A percentile compares a stretch with the other conserved stretches of the same genome.
These are phyloP conservation scores for Camelus dromedarius DNA, from an alignment of 2,113 vertebrate species.

Conservation along the genomic window DNA sequence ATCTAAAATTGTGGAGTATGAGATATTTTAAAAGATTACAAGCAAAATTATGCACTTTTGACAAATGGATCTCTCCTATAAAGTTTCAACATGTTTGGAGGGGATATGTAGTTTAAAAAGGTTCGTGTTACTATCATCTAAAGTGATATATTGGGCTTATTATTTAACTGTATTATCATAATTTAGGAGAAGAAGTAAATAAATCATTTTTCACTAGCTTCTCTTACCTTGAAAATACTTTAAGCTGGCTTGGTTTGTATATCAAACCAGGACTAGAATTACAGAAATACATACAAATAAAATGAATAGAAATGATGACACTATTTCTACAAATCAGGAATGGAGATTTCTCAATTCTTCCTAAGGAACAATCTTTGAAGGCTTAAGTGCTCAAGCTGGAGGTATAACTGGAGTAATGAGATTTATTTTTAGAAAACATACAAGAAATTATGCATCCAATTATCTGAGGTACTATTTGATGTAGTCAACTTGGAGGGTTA, in stretches of 20 bases:
- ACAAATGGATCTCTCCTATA: conserved; percentile 55
- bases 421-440: conserved; percentile 13
- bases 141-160: conserved; percentile 30
- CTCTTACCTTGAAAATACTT: neutral
- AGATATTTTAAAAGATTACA: conserved; percentile 71
- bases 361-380: neutral
- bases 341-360: neutral
- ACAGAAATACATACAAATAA: conserved; percentile 4
- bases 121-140: conserved; percentile 58
- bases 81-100: conserved; percentile 61
- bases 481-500: neutral
- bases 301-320: neutral
- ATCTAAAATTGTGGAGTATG: conserved; percentile 34
- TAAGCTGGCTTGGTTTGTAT: neutral
- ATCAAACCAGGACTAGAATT: neutral
- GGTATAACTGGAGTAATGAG: neutral
- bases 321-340: neutral
- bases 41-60: conserved; percentile 50
- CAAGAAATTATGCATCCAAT: neutral
- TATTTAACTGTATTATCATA: neutral
- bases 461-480: neutral
- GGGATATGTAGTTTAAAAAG: conserved; percentile 38
- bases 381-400: neutral
- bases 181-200: conserved; percentile 34
- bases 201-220: neutral